These are phyloP conservation scores for Dromas ardeola DNA, from an alignment of 2,113 vertebrate genomes.

Conservation along the genomic window DNA sequence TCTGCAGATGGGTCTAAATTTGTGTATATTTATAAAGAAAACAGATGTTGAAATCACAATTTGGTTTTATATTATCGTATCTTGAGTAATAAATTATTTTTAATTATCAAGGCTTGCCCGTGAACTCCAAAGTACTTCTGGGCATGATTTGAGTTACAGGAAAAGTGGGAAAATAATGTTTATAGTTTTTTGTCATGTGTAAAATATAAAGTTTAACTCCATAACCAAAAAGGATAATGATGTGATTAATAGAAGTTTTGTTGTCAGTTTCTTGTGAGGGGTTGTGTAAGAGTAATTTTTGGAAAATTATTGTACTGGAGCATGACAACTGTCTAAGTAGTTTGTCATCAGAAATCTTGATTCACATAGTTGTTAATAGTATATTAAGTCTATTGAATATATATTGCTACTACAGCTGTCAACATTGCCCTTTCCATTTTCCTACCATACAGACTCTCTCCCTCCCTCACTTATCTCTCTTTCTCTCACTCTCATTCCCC, in stretches of 20 bases:
- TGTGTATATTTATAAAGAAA: neutral
- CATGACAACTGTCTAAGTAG: neutral
- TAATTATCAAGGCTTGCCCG: neutral
- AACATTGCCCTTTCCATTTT: neutral
- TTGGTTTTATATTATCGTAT: slow-evolving; percentile 24
- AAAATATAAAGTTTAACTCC: slow-evolving; percentile 4
- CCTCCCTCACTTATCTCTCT: neutral
- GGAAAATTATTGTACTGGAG: neutral
- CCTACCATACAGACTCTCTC: neutral
- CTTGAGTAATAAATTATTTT: slow-evolving; percentile 2
- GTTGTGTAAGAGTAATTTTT: neutral
- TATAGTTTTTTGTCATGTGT: neutral
- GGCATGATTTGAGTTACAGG: neutral
- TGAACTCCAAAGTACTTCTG: slow-evolving; percentile 6
- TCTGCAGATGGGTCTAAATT: neutral
- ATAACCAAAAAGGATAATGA: neutral
- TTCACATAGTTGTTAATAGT: neutral
- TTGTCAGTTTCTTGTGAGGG: neutral
- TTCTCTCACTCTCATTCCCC: neutral
- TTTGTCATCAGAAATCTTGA: neutral
- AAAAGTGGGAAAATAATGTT: neutral
- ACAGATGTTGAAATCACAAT: neutral
- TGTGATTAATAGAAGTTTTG: neutral
- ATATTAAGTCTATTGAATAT: neutral
- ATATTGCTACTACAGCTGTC: neutral